Conservation (phyloP, 2,113 vertebrate genomes). For the Brienomyrus longianalis region DNA sequence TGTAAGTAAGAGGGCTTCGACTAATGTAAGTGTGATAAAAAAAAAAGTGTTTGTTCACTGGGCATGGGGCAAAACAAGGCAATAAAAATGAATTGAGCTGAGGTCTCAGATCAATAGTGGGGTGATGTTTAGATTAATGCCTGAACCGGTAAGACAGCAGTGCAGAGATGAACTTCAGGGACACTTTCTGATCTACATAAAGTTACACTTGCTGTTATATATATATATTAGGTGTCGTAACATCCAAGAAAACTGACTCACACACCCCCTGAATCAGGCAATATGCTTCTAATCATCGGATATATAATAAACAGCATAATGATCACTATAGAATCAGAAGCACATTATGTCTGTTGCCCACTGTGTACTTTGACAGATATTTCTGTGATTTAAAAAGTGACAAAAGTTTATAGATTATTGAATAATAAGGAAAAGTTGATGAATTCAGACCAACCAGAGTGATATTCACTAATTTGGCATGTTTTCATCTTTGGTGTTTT, state of each 20-base stretch:
- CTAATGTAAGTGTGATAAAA: slow-evolving; percentile 55
- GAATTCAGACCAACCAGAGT: slow-evolving; percentile 58
- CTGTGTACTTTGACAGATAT: slow-evolving; percentile 51
- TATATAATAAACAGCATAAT: background rate
- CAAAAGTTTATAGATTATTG: slow-evolving; percentile 77
- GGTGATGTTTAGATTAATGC: background rate
- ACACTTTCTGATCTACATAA: background rate
- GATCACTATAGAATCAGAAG: background rate
- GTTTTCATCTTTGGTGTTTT: slow-evolving; percentile 32
- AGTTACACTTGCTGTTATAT: background rate
- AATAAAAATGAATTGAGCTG: background rate
- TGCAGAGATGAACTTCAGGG: too few species aligned
- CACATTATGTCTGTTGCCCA: background rate
- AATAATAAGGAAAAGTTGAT: slow-evolving; percentile 76
- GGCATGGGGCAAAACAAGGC: background rate
- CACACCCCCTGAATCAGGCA: background rate
- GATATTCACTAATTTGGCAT: slow-evolving; percentile 53
- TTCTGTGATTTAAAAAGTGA: slow-evolving; percentile 65
- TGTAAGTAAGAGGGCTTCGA: slow-evolving; percentile 62
- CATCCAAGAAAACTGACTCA: background rate
- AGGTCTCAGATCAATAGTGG: background rate
- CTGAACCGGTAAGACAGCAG: background rate
- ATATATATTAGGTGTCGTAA: background rate
- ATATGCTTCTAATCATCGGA: background rate
- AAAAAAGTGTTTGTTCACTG: background rate